Conservation (phyloP, 2,888 invertebrate species). For the Chymomyza amoena region DNA sequence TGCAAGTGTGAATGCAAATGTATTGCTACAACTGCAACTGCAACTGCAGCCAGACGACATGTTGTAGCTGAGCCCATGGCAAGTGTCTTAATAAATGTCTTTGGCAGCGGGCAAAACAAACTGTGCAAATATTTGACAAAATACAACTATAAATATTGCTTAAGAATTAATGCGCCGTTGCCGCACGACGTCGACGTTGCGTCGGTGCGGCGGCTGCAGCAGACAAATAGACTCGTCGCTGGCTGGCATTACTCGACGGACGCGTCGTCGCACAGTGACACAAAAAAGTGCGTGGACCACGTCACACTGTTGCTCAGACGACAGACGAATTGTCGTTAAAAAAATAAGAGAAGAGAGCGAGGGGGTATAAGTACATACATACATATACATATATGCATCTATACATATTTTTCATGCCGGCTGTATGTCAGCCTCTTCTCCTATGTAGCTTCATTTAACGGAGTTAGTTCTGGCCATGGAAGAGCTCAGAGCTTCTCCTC, state of each 20-base stretch:
- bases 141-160: slow-evolving; percentile 75
- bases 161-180: slow-evolving; percentile 67
- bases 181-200: slow-evolving; percentile 9
- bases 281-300: slow-evolving; percentile 68
- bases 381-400: background rate
- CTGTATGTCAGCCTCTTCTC: slow-evolving; percentile 31
- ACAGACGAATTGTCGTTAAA: slow-evolving; percentile 2
- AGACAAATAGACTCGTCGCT: slow-evolving; percentile 32
- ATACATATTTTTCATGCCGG: background rate
- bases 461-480: slow-evolving; percentile 55
- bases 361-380: background rate
- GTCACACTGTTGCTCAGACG: slow-evolving; percentile 22
- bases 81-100: slow-evolving; percentile 67
- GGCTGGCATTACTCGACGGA: background rate
- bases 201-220: slow-evolving; percentile 5
- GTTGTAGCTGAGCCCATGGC: slow-evolving; percentile 7
- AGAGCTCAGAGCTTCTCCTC: background rate
- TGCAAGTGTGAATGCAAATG: slow-evolving; percentile 20
- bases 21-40: slow-evolving; percentile 32
- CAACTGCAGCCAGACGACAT: slow-evolving; percentile 6
- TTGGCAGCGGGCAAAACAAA: slow-evolving; percentile 64
- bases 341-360: background rate
- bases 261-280: slow-evolving; percentile 54
- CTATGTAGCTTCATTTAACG: slow-evolving; percentile 41
- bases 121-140: slow-evolving; percentile 74